A percentile compares a stretch with the other conserved stretches of the same genome.
These are phyloP conservation scores for Vultur gryphus DNA, from an alignment of 2,797 vertebrate species.

Conservation along the genomic window DNA sequence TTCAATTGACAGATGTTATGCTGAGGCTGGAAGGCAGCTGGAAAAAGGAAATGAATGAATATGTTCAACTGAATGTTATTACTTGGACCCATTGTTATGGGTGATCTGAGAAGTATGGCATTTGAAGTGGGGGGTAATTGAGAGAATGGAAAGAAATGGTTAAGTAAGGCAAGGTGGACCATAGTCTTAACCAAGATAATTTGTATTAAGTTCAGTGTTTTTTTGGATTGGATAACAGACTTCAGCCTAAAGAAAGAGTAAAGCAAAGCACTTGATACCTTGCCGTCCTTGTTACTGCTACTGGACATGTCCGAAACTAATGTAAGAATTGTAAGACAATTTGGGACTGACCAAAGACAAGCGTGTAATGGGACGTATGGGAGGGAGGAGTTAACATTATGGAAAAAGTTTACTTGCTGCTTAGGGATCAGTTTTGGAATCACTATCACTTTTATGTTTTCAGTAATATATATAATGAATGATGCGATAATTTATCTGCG, in stretches of 20 bases:
- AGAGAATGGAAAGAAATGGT: background rate
- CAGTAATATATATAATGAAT: background rate
- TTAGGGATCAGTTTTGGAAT: background rate
- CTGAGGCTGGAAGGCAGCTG: background rate
- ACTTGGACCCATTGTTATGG: background rate
- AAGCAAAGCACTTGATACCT: background rate
- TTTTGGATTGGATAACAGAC: background rate
- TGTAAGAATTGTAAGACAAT: background rate
- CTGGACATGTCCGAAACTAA: fast-evolving
- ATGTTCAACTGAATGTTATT: background rate
- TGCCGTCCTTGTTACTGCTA: fast-evolving
- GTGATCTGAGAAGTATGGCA: background rate
- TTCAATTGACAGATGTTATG: background rate
- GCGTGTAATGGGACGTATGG: fast-evolving
- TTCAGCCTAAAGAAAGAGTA: background rate
- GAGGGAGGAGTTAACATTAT: background rate
- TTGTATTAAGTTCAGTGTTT: background rate
- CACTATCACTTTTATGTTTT: background rate
- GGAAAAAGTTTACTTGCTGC: background rate
- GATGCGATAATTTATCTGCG: background rate
- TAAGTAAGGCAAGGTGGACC: background rate
- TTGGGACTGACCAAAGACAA: background rate
- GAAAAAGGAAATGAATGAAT: background rate
- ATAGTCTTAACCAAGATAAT: background rate
- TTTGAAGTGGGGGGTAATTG: background rate